Conservation (phyloP, 2,797 vertebrate species). For the Apodemus agrarius region DNA sequence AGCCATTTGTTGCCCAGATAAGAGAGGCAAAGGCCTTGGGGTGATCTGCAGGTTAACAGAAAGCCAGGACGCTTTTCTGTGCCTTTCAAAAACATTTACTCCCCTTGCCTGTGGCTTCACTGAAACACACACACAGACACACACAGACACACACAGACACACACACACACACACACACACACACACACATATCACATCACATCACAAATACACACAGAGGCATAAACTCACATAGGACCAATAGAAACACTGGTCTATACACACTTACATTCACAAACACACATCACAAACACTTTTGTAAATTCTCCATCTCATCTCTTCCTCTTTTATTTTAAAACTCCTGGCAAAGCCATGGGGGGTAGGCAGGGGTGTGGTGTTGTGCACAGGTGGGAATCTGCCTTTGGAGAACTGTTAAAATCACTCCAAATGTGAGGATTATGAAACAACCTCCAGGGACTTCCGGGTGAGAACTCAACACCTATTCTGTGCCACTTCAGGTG, state of each 20-base stretch:
- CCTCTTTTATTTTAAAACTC: constrained; percentile 50
- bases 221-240: neutral
- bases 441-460: constrained; percentile 16
- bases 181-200: neutral
- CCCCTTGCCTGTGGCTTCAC: neutral
- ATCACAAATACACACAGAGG: neutral
- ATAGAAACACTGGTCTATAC: neutral
- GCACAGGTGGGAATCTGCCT: constrained; percentile 45
- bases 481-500: neutral
- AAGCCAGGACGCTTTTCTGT: neutral
- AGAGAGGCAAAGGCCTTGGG: neutral
- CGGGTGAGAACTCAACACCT: constrained; percentile 61
- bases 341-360: neutral
- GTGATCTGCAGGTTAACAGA: neutral
- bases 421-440: constrained; percentile 57
- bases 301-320: neutral
- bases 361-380: neutral
- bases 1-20: neutral
- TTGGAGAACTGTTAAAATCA: constrained; percentile 67
- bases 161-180: neutral
- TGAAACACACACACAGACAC: neutral
- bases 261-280: neutral
- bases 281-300: neutral
- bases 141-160: neutral
- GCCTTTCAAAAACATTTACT: constrained; percentile 8